Conservation (phyloP, 2,113 vertebrate species). For the Lampris megalopsis region DNA sequence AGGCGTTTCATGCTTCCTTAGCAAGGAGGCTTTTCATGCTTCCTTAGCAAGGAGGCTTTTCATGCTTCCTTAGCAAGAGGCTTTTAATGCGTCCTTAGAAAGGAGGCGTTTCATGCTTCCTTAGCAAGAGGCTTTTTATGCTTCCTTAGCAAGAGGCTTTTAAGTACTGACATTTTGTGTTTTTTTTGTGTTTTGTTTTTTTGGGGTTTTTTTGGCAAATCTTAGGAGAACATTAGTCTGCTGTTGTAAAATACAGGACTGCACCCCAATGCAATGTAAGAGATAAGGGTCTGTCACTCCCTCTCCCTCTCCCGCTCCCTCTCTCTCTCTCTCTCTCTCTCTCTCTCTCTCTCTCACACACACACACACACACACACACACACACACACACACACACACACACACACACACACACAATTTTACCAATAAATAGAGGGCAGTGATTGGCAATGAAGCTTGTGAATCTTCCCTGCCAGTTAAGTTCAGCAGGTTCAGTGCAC, state of each 20-base stretch:
- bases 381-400: conserved; percentile 1
- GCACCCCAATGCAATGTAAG: background rate
- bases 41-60: too few species aligned
- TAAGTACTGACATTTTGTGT: background rate
- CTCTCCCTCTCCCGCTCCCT: too few species aligned
- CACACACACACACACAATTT: background rate
- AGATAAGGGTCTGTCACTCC: background rate
- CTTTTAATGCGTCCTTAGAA: too few species aligned
- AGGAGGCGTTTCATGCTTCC: too few species aligned
- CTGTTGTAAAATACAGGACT: background rate
- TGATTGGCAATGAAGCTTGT: background rate
- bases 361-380: background rate
- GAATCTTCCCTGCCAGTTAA: background rate
- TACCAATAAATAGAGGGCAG: background rate
- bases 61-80: too few species aligned
- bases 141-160: background rate
- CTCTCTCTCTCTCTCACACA: background rate
- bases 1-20: too few species aligned
- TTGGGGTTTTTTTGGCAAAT: too few species aligned
- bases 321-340: background rate
- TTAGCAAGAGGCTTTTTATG: conserved; percentile 1
- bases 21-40: too few species aligned
- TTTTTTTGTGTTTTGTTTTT: background rate
- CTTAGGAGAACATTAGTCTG: background rate
- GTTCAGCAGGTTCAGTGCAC: background rate